These are phyloP conservation scores for Paracanthobrama guichenoti DNA, from an alignment of 2,113 vertebrate genomes.

Conservation along the genomic window DNA sequence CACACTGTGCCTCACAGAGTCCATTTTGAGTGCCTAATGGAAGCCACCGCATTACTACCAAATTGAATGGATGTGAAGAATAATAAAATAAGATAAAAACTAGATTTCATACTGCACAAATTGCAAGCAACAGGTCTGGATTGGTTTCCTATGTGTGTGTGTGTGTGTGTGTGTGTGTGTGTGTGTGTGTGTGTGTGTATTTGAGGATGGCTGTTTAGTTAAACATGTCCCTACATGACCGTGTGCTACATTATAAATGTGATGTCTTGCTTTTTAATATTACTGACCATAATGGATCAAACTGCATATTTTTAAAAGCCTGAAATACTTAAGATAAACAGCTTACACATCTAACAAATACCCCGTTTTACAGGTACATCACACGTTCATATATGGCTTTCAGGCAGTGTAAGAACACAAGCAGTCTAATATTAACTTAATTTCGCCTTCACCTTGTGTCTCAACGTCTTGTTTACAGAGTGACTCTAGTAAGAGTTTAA, in stretches of 20 bases:
- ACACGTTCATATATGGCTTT: background rate
- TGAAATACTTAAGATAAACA: background rate
- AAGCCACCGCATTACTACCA: constrained; percentile 13
- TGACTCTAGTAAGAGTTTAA: background rate
- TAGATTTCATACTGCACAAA: background rate
- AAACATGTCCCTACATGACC: background rate
- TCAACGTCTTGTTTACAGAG: background rate
- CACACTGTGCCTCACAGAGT: background rate
- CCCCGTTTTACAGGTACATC: background rate
- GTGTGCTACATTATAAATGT: background rate
- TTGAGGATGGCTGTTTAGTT: background rate
- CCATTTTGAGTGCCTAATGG: constrained; percentile 33
- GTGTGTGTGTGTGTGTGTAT: background rate
- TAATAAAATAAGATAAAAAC: background rate
- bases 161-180: background rate
- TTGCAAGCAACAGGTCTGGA: constrained; percentile 18
- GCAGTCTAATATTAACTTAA: background rate
- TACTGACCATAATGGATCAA: background rate
- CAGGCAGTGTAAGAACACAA: background rate
- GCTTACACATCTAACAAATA: background rate
- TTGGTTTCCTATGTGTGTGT: background rate
- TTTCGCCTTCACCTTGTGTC: background rate
- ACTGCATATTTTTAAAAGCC: background rate
- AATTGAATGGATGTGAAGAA: background rate
- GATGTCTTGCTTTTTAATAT: background rate